Percentiles rank a stretch among this genome's conserved stretches.
These are phyloP conservation scores for Timandra comae DNA, from an alignment of 2,888 invertebrate species.

Conservation along the genomic window DNA sequence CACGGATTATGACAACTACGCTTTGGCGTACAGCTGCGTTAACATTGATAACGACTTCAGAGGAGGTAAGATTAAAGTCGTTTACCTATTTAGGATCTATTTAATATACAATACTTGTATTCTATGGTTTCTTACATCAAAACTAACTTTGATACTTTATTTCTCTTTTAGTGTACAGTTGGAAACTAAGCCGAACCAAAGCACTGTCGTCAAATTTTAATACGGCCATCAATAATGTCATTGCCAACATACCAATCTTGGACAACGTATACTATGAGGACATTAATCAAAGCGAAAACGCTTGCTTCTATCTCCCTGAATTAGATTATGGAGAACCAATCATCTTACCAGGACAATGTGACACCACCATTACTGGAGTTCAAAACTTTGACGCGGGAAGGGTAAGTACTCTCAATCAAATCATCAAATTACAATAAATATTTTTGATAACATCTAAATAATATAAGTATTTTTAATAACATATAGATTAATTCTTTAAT, in stretches of 20 bases:
- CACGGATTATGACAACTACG: constrained; percentile 76
- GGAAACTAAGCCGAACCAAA: constrained; percentile 51
- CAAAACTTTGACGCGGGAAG: constrained; percentile 37
- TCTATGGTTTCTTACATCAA: too few relatives aligned
- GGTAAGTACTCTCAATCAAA: too few relatives aligned
- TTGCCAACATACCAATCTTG: constrained; percentile 35
- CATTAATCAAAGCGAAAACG: constrained; percentile 34
- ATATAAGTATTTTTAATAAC: too few relatives aligned
- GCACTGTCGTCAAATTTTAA: constrained; percentile 23
- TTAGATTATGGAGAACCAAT: constrained; percentile 29
- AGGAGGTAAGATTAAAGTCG: constrained; percentile 20
- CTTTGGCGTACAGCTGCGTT: constrained; percentile 78
- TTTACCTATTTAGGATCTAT: too few relatives aligned
- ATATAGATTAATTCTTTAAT: too few relatives aligned
- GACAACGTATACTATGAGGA: constrained; percentile 36
- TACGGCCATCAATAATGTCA: constrained; percentile 30
- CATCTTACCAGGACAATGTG: constrained; percentile 47
- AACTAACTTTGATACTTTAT: not conserved
- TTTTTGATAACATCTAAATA: too few relatives aligned
- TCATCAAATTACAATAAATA: too few relatives aligned
- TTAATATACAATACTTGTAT: too few relatives aligned
- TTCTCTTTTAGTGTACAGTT: constrained; percentile 38
- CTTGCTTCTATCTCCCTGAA: constrained; percentile 50
- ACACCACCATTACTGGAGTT: constrained; percentile 39
- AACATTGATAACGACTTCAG: constrained; percentile 46